Evolutionary conservation across 2,888 invertebrate species (phyloP), one percentile per base, ranked within the genome.

Genomic region (Salpingus planirostris): DNA sequence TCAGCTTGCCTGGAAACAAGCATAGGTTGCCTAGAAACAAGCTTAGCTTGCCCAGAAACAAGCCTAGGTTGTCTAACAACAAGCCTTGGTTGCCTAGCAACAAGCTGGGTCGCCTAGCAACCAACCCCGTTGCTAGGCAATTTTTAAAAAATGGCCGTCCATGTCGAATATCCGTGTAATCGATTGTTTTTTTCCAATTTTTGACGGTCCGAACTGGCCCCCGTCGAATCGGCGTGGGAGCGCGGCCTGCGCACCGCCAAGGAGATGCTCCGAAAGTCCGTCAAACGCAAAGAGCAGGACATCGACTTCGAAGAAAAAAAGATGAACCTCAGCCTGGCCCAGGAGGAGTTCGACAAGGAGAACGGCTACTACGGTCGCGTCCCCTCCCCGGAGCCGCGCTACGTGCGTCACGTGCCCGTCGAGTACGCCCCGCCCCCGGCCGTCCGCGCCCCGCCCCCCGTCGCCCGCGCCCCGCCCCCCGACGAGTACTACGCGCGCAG

Each of bases 231-330:
- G 21, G 91, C 96, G 1, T 96, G 96, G 96, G 96, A 96, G 62
- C 71, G 96, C 29, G 96, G 95, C 1, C 68, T 96, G 28, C 70
- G 93, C 15, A 92, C 95, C 28, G 96, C 96, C 13, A 96, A 96
- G 65, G 95, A 96, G 75, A 80, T 85, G 78, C 73, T 87, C 66
- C 77, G 90, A 37, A 89, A 90, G 67, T 91, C 93, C 1, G 85
- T 83, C 50, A 89, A 91, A 59, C 78, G 93, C 22, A 92, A 92
- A 60, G 92, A 93, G 63, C 90, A 86, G 50, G 93, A 95, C 58
- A 85, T 88, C 69, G 91, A 93, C 64, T 92, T 92, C 58, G 91
- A 93, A 59, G 92, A 95, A 62, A 93, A 93, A 66, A 88, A 92
- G 61, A 80, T 93, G 69, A 92, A 93, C 57, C 62, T 93, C 33